Evolutionary conservation across 2,797 vertebrate species (phyloP), one percentile per base, ranked within the genome.

Genomic region (Malacoctenus gilli): DNA sequence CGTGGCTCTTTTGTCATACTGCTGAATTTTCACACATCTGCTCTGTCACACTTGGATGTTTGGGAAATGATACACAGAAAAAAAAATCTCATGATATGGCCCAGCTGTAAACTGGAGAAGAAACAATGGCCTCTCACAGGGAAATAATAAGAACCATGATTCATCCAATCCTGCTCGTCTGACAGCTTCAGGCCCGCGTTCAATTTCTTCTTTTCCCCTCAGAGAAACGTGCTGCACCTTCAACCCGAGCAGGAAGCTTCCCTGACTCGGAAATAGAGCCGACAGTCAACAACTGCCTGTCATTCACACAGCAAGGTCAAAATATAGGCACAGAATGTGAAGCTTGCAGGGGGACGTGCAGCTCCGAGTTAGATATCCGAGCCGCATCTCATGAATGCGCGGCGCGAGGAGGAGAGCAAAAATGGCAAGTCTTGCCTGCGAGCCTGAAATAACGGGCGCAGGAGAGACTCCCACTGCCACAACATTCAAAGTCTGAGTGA

Each of bases 261-360:
- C 35, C 35, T 5, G 14, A 42, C 66, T 78, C 58, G 8, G 64
- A 89, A 87, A 88, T 75, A 84, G 72, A 84, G 55, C 20, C 3
- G 19, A 55, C 68, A 22, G 57, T 68, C 84, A 87, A 87, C 77
- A 71, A 66, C 48, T 19, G 32, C 31, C 64, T 63, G 61, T 39
- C 68, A 70, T 57, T 74, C 74, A 62, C 78, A 68, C 47, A 50
- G 67, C 30, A 0, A 28, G 28, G 66, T 80, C 74, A 83, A 84
- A 80, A 84, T 85, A 88, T 73, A 85, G 83, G 34, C 72, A 36
- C 18, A 83, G 75, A 75, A 83, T 74, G 79, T 64, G 57, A 72
- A 62, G 64, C 62, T 53, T 10, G 22, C 18, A 28, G 60, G 5
- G n/a, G 48, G 25, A 8, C 50, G 28, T 21, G 49, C 3, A 30